These are phyloP conservation scores for Neotoma lepida DNA, from an alignment of 2,113 vertebrate species.

Conservation along the genomic window DNA sequence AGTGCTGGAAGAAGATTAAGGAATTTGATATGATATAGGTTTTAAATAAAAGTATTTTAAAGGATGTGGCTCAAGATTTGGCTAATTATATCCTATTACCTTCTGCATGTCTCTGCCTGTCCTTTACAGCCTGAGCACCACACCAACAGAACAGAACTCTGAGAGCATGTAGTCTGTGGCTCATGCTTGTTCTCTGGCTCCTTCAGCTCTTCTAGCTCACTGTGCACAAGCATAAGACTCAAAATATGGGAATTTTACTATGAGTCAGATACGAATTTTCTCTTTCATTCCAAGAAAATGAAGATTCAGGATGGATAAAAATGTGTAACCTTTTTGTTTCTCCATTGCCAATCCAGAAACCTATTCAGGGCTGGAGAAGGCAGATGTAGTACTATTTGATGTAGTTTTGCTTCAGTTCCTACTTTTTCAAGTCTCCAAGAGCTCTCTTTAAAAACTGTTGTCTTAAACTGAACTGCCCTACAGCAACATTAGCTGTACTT, in stretches of 20 bases:
- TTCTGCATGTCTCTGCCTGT: neutral
- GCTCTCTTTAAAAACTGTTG: neutral
- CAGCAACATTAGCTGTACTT: neutral
- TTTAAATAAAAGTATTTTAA: constrained; percentile 10
- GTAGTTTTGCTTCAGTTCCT: neutral
- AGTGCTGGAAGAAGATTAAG: constrained; percentile 43
- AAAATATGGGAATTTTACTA: neutral
- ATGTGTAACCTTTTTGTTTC: neutral
- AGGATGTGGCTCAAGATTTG: neutral
- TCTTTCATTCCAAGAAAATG: constrained; percentile 32
- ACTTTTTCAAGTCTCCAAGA: neutral
- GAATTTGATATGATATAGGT: neutral
- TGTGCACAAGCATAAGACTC: neutral
- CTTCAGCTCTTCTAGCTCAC: neutral
- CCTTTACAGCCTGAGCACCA: neutral
- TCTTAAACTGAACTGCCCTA: neutral
- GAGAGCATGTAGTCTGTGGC: neutral
- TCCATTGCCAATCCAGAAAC: neutral
- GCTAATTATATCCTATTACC: neutral
- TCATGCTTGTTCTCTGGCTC: neutral
- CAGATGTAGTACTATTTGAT: neutral
- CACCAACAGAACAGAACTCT: neutral
- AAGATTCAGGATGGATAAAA: neutral
- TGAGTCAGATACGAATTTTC: neutral
- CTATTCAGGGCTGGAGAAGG: neutral